Evolutionary conservation across 2,888 invertebrate species (phyloP).

Genomic region (Aradus depressus): DNA sequence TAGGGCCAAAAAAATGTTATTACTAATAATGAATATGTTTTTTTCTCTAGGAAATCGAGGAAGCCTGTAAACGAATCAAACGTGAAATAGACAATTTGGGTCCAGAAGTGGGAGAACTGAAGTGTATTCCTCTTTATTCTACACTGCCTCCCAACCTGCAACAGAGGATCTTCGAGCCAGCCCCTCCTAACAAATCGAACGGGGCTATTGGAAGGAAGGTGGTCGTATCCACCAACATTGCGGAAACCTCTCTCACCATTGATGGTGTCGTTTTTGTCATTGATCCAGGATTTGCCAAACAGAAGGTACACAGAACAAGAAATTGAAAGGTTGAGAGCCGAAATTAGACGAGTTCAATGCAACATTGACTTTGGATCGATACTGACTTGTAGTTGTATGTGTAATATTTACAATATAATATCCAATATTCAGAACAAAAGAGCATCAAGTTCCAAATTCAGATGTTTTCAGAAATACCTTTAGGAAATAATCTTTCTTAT

Average conservation of each 20-base stretch:
- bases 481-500: no score
- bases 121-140: slow-evolving; percentile 97
- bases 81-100: slow-evolving; percentile 92
- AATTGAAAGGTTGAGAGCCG: no score
- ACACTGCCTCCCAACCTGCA: slow-evolving; percentile 95
- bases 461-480: no score
- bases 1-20: not conserved
- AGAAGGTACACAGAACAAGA: no score
- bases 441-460: no score
- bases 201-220: slow-evolving; percentile 86
- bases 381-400: no score
- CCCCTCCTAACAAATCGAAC: slow-evolving; percentile 80
- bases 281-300: slow-evolving; percentile 98
- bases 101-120: slow-evolving; percentile 91
- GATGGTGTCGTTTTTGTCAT: slow-evolving; percentile 99
- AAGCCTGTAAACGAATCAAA: slow-evolving; percentile 95
- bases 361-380: no score
- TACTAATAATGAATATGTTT: not conserved
- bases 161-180: slow-evolving; percentile 92
- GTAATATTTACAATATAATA: no score
- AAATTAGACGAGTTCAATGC: no score
- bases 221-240: slow-evolving; percentile 97
- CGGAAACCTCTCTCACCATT: slow-evolving; percentile 96
- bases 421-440: no score
- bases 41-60: slow-evolving; percentile 72